phyloP scores from a whole-genome alignment of 2,797 vertebrate genomes.

The Melanotaenia boesemani region DNA sequence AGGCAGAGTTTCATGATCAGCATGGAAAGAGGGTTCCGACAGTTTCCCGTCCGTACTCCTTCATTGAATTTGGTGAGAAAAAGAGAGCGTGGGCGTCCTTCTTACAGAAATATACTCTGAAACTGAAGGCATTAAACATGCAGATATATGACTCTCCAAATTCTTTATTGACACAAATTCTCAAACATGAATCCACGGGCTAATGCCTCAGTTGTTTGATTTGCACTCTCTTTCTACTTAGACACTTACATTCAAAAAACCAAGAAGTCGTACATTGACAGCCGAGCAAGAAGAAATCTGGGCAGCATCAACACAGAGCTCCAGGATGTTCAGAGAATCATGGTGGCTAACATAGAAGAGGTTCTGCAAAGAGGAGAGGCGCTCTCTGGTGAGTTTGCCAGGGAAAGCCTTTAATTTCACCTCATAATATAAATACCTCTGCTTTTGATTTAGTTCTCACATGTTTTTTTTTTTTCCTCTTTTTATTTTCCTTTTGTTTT shows the following conservation, averaged over 20 bases:
- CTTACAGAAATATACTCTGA: not conserved
- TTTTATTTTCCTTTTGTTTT: not conserved
- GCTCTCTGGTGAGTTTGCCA: constrained; percentile 88
- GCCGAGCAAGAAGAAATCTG: constrained; percentile 94
- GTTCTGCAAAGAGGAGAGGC: constrained; percentile 96
- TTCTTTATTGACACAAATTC: not conserved
- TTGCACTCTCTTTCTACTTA: constrained; percentile 45
- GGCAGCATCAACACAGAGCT: constrained; percentile 98
- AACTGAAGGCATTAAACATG: not conserved
- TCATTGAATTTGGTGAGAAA: constrained; percentile 96
- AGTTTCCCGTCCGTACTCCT: constrained; percentile 96
- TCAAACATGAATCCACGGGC: not conserved
- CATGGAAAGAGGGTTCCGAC: constrained; percentile 96
- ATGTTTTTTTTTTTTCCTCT: not conserved
- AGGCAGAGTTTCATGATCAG: constrained; percentile 97
- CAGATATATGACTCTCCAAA: not conserved
- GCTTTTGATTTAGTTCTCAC: not conserved
- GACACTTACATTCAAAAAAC: constrained; percentile 99
- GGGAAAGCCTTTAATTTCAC: not conserved
- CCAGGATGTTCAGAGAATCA: constrained; percentile 98
- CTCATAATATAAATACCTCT: not conserved
- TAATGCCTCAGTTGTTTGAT: not conserved
- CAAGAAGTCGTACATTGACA: constrained; percentile 98
- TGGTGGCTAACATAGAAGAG: constrained; percentile 99
- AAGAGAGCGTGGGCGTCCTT: not conserved